Base-by-base conservation (phyloP, 1,140 invertebrate species). In the Leptinotarsa defecta region DNA sequence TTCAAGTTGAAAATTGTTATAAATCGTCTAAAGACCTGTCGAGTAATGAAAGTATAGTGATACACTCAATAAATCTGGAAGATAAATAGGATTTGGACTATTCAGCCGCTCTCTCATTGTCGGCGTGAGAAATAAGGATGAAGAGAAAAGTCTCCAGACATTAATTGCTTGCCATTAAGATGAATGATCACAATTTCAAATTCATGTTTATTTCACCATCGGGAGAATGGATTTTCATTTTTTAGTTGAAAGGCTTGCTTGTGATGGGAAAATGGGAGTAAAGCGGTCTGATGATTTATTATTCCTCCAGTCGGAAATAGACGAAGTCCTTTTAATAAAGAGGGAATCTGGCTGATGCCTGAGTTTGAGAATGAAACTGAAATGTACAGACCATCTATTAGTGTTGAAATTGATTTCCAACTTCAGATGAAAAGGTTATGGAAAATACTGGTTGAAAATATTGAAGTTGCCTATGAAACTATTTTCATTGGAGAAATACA, bases 81-180 rank as follows among this genome's bases (percentile, higher is more conserved):
- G 79, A 81, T 81, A 79, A 81, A 81, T 77, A 73, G 75, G 65
- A 48, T n/a, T 27, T 17, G 13, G 34, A 57, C 52, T 57, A 57
- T 57, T 71, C 73, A 65, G 74, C 68, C 61, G 77, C 76, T 79
- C 76, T 79, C 79, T 81, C 77, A 77, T 81, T 79, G 74, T 75
- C 73, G 77, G 79, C 77, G 80, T 76, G 76, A 79, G 78, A 79
- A 81, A 79, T 81, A 81, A 79, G 80, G 79, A 79, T 81, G 78
- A 79, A 78, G 79, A 74, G 78, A 79, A 79, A 79, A 79, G 76
- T 78, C 78, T 73, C 74, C 73, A 78, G 80, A 81, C 78, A 78
- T 78, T 79, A 81, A 81, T 81, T 81, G 79, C 79, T 77, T 71
- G 75, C 67, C 74, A 79, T 79, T 73, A 81, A 79, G 79, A 81